phyloP scores from a whole-genome alignment of 2,113 vertebrate genomes.

The Taxidea taxus region DNA sequence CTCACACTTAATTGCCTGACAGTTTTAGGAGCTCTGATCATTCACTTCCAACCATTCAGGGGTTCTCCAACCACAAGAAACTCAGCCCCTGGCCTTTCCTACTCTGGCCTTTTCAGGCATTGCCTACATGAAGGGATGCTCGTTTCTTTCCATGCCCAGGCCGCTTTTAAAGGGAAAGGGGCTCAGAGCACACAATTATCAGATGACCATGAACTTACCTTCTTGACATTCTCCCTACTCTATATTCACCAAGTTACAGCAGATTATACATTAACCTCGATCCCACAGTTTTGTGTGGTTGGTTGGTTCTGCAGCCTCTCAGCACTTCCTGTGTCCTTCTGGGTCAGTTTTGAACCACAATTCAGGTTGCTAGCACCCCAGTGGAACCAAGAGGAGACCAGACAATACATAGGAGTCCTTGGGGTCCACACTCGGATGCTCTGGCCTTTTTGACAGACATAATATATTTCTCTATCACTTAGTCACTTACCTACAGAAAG shows the following conservation, averaged over 20 bases:
- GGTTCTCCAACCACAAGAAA: background rate
- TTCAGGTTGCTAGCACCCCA: background rate
- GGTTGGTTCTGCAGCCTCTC: background rate
- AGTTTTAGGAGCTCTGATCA: background rate
- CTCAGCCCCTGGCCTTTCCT: background rate
- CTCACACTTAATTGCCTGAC: background rate
- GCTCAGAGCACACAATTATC: background rate
- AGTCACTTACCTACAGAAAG: background rate
- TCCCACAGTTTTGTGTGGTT: background rate
- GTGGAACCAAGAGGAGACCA: background rate
- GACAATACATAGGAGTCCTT: background rate
- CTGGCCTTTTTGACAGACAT: background rate
- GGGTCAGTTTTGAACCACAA: background rate
- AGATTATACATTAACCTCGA: constrained; percentile 37
- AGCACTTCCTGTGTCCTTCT: background rate
- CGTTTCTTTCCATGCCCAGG: background rate
- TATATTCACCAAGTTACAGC: background rate
- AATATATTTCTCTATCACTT: background rate
- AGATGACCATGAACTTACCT: background rate
- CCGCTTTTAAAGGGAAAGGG: background rate
- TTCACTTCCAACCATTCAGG: background rate
- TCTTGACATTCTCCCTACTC: background rate
- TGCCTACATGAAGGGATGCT: background rate
- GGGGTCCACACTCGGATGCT: background rate
- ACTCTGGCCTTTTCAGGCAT: background rate